Conservation (phyloP, 2,888 invertebrate genomes). For the Leptopterna dolabrata region DNA sequence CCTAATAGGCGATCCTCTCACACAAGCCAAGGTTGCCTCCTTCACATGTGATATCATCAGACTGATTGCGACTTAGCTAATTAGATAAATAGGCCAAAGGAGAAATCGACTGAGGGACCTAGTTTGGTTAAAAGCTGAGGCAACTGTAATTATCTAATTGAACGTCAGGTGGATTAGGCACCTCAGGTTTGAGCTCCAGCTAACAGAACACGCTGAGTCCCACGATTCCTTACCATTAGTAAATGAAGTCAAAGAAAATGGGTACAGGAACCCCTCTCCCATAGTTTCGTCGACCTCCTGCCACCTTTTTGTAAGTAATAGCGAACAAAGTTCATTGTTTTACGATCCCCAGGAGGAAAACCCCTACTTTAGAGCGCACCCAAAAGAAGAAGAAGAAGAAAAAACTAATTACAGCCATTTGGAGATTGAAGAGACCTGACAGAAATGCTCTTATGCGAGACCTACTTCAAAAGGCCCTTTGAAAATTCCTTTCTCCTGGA, state of each 20-base stretch:
- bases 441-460: conserved; percentile 3
- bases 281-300: not conserved
- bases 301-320: conserved; percentile 31
- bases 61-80: conserved; percentile 37
- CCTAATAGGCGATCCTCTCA: not conserved
- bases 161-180: conserved; percentile 49
- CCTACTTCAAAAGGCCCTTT: not conserved
- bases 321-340: conserved; percentile 42
- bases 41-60: not conserved
- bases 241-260: conserved; percentile 50
- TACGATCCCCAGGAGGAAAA: conserved; percentile 28
- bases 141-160: conserved; percentile 54
- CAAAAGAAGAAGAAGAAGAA: not conserved
- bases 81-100: conserved; percentile 25
- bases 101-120: conserved; percentile 29
- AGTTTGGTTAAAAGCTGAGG: conserved; percentile 47
- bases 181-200: conserved; percentile 36
- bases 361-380: conserved; percentile 20
- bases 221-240: conserved; percentile 49
- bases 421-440: conserved; percentile 45
- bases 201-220: conserved; percentile 33
- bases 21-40: not conserved
- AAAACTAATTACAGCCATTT: conserved; percentile 43
- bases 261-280: conserved; percentile 33
- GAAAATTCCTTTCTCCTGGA: not conserved